Conservation (phyloP, 2,888 invertebrate species). For the Drosophila borborema region DNA sequence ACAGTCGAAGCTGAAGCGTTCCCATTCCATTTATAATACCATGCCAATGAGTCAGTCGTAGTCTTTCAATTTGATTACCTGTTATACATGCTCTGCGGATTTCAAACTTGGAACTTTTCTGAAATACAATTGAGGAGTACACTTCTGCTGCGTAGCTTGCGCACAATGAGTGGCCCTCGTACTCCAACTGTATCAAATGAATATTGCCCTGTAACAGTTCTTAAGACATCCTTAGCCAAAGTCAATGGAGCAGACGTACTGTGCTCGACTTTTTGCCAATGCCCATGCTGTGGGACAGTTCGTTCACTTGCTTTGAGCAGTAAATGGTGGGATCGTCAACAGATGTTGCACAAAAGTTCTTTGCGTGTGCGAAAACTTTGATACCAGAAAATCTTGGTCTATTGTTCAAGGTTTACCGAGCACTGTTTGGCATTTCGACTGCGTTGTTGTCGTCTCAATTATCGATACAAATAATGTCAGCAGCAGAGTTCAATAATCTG, state of each 20-base stretch:
- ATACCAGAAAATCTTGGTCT: constrained; percentile 32
- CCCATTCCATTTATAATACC: not conserved
- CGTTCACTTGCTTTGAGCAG: not conserved
- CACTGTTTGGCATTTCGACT: constrained; percentile 32
- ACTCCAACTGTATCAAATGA: constrained; percentile 24
- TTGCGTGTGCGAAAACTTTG: constrained; percentile 61
- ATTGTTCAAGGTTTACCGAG: constrained; percentile 39
- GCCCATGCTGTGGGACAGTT: not conserved
- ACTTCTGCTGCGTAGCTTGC: constrained; percentile 15
- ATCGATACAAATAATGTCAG: constrained; percentile 9
- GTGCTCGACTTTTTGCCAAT: constrained; percentile 26
- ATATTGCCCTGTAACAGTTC: constrained; percentile 52
- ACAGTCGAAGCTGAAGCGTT: not conserved
- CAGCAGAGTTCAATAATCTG: not conserved
- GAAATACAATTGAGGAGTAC: constrained; percentile 39
- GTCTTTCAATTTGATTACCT: not conserved
- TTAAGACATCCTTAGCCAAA: constrained; percentile 54
- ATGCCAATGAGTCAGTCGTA: not conserved
- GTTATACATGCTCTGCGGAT: not conserved
- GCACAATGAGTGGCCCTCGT: constrained; percentile 7
- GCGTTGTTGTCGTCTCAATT: not conserved
- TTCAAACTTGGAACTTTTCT: constrained; percentile 22
- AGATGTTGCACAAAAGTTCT: constrained; percentile 36
- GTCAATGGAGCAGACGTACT: constrained; percentile 55
- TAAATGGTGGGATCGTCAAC: constrained; percentile 36